Evolutionary conservation across 2,888 invertebrate genomes (phyloP).

Genomic region (Leistus spinibarbis): DNA sequence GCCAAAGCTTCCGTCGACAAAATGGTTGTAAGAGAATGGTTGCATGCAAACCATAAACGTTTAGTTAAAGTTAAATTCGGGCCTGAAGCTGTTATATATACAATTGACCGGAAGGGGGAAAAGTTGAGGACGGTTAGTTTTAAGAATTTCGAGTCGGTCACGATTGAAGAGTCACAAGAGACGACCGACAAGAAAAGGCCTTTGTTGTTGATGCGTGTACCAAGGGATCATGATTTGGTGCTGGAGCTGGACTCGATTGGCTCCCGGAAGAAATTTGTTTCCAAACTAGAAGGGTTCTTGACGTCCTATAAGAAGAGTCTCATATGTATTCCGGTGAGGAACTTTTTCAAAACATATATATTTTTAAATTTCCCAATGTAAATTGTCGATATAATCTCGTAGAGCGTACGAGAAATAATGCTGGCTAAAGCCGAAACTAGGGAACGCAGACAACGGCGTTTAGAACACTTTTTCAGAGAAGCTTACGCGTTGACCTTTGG

Average conservation of each 20-base stretch:
- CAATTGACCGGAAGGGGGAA: slow-evolving; percentile 90
- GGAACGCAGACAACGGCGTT: slow-evolving; percentile 86
- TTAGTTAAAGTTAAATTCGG: slow-evolving; percentile 89
- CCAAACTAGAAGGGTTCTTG: slow-evolving; percentile 85
- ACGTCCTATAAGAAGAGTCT: slow-evolving; percentile 82
- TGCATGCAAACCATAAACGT: slow-evolving; percentile 89
- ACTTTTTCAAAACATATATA: neutral
- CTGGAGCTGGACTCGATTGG: slow-evolving; percentile 85
- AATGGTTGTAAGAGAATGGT: slow-evolving; percentile 93
- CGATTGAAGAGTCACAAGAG: slow-evolving; percentile 90
- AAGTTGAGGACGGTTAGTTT: slow-evolving; percentile 83
- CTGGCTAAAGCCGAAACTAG: slow-evolving; percentile 91
- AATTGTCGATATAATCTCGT: too few species aligned
- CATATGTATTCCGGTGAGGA: slow-evolving; percentile 69
- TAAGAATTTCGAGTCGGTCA: slow-evolving; percentile 74
- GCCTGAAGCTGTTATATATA: slow-evolving; percentile 83
- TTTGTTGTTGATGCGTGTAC: slow-evolving; percentile 79
- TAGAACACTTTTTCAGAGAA: slow-evolving; percentile 96
- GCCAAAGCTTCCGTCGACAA: slow-evolving; percentile 81
- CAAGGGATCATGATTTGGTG: slow-evolving; percentile 90
- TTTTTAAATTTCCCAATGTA: neutral
- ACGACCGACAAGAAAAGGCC: slow-evolving; percentile 76
- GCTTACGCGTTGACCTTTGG: slow-evolving; percentile 94
- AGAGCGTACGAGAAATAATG: slow-evolving; percentile 83
- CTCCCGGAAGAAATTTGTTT: slow-evolving; percentile 82